Evolutionary conservation across 2,797 vertebrate genomes (phyloP).

Genomic region (Tragopan temminckii): DNA sequence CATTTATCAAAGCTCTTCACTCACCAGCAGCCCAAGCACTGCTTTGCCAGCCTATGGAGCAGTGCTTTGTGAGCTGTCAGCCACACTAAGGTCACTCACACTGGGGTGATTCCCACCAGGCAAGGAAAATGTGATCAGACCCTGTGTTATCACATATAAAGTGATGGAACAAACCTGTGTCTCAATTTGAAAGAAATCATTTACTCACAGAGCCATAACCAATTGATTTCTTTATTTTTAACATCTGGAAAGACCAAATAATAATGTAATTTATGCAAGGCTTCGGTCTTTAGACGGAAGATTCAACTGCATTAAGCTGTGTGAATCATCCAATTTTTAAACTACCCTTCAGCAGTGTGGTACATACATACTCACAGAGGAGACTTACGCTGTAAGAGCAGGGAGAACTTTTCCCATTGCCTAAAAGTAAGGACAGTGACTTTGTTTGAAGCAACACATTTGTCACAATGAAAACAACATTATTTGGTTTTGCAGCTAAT

Average conservation of each 20-base stretch:
- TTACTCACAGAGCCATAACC: conserved; percentile 7
- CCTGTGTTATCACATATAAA: background rate
- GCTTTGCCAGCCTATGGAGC: background rate
- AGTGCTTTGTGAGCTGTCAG: background rate
- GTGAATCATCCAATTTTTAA: background rate
- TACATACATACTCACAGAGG: background rate
- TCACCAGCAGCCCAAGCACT: background rate
- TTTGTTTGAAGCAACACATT: background rate
- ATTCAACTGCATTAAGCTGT: background rate
- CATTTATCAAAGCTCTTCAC: background rate
- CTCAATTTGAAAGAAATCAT: background rate
- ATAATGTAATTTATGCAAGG: background rate
- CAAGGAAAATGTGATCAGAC: conserved; percentile 46
- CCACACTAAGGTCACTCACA: conserved; percentile 1
- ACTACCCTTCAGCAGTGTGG: background rate
- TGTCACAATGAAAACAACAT: background rate
- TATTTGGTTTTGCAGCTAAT: background rate
- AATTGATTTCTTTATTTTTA: background rate
- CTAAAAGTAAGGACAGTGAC: background rate
- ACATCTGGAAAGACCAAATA: conserved; percentile 25
- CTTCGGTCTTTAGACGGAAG: background rate
- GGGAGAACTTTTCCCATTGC: background rate
- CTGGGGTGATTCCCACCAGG: conserved; percentile 53
- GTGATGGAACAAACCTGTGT: conserved; percentile 42
- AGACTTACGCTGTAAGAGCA: background rate